These are phyloP conservation scores for Lanius collurio DNA, from an alignment of 2,113 vertebrate species.

Conservation along the genomic window DNA sequence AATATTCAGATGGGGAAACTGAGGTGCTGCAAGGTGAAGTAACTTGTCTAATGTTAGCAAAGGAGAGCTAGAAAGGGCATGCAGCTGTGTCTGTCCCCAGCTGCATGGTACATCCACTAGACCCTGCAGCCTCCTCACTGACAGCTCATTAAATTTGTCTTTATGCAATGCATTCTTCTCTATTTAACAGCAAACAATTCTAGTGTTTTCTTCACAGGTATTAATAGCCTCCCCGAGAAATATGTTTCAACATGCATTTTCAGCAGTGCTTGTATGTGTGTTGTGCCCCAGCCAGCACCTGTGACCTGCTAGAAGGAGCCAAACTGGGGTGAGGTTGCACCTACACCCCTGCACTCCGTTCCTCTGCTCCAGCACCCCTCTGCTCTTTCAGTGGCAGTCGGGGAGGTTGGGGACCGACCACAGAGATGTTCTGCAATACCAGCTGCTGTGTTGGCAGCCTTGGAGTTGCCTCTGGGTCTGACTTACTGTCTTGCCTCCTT, in stretches of 20 bases:
- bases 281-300: constrained; percentile 14
- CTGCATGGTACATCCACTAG: background rate
- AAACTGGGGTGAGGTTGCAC: background rate
- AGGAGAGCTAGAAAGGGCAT: background rate
- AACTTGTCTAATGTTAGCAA: background rate
- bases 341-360: background rate
- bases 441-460: constrained; percentile 55
- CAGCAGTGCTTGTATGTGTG: background rate
- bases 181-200: constrained; percentile 32
- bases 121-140: background rate
- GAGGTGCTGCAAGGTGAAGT: background rate
- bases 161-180: constrained; percentile 14
- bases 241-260: constrained; percentile 45
- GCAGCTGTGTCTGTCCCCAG: background rate
- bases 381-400: background rate
- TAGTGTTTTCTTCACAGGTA: constrained; percentile 55
- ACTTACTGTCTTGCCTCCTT: background rate
- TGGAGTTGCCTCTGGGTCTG: constrained; percentile 28
- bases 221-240: constrained; percentile 56
- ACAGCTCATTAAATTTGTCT: background rate
- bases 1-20: background rate
- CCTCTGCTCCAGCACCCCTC: background rate
- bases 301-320: constrained; percentile 20
- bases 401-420: constrained; percentile 1
- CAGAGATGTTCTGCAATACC: background rate